Base-by-base conservation (phyloP, 2,797 vertebrate species). In the Bufotes viridis region DNA sequence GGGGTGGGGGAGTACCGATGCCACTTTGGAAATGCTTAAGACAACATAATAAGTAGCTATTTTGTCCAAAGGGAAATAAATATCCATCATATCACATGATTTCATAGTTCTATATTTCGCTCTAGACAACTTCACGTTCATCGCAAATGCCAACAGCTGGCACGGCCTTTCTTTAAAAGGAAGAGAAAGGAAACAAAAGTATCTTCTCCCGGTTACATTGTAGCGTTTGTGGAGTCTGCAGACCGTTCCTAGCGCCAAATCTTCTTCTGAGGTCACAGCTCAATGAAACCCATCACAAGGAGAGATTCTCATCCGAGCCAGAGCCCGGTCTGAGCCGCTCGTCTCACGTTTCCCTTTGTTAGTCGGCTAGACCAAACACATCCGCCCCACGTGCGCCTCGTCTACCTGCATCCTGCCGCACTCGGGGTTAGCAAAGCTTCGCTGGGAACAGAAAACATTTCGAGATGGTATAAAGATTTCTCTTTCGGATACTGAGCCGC, bases 51-150 rank as follows among this genome's bases (percentile, higher is more conserved):
- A 87, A 81, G 67, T 60, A 65, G 86, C 67, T 86, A 75, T 60
- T 81, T 58, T 81, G 86, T 82, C 63, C 69, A 58, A 49, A 53
- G 69, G 55, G 26, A 51, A 61, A 87, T 34, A 81, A 63, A 60
- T 58, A 87, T 65, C 42, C 24, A 58, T 60, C 53, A 75, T 72
- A 81, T 87, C 34, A 18, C 15, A 57, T 93, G 93, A 93, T 94
- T 94, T 92, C 93, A 93, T 92, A 90, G 92, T 94, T 95, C 94
- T 93, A 93, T 93, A 93, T 94, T 94, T 93, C 93, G 96, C 94
- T 96, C 96, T 96, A 98, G 97, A 97, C 97, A 96, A 96, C 94
- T 94, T 93, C 92, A 93, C 94, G 93, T 95, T 93, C 91, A 93
- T 91, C 93, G 93, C 42, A 93, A 94, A 92, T 95, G 95, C 95